Evolutionary conservation across 2,797 vertebrate genomes (phyloP).

Genomic region (Hybognathus amarus): DNA sequence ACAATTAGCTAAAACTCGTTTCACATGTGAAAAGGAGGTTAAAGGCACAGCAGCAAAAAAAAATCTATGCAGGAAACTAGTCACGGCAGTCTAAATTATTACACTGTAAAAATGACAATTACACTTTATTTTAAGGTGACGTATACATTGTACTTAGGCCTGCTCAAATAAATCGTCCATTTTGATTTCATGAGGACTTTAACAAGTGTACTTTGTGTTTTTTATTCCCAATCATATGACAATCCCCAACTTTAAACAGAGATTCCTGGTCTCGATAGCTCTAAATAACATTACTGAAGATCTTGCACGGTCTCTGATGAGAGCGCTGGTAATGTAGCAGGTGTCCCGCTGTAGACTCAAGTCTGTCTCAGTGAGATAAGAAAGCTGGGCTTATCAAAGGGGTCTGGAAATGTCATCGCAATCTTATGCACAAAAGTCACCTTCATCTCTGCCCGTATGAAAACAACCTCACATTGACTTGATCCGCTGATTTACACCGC

Average conservation of each 20-base stretch:
- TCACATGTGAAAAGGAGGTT: neutral
- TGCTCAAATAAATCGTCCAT: neutral
- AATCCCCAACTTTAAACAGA: constrained; percentile 25
- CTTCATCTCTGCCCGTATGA: constrained; percentile 35
- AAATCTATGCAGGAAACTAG: neutral
- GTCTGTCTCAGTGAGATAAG: constrained; percentile 58
- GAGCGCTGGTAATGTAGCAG: constrained; percentile 41
- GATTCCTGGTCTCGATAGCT: constrained; percentile 3
- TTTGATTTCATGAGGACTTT: neutral
- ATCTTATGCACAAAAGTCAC: constrained; percentile 44
- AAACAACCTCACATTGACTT: constrained; percentile 1
- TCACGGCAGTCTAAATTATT: neutral
- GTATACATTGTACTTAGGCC: no score
- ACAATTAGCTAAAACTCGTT: neutral
- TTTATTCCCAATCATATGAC: neutral
- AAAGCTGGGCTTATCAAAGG: constrained; percentile 40
- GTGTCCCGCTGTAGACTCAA: constrained; percentile 41
- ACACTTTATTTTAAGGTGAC: no score
- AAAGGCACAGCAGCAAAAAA: constrained; percentile 14
- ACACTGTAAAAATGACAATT: neutral
- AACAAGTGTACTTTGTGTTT: neutral
- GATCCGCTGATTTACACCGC: constrained; percentile 21
- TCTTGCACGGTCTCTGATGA: constrained; percentile 19
- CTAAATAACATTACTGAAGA: constrained; percentile 4
- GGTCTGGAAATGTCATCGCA: constrained; percentile 50